phyloP scores from a whole-genome alignment of 2,888 invertebrate genomes.

The Mechanitis messenoides region DNA sequence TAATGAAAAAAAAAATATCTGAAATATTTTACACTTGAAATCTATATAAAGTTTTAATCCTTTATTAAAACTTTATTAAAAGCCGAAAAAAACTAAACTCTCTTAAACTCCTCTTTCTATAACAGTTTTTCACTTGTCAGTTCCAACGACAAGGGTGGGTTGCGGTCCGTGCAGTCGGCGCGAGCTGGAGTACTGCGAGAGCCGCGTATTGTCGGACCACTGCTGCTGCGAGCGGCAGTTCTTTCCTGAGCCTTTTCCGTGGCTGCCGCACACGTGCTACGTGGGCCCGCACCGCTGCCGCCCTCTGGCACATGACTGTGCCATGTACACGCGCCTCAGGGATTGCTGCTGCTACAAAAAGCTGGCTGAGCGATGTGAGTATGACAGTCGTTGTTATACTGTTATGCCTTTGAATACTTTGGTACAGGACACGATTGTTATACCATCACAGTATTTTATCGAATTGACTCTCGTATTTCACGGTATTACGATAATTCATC shows the following conservation, averaged over 20 bases:
- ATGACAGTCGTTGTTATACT: no score
- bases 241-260: conserved; percentile 79
- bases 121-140: conserved; percentile 34
- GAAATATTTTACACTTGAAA: no score
- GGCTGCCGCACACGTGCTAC: conserved; percentile 82
- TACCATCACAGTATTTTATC: no score
- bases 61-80: no score
- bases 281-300: conserved; percentile 77
- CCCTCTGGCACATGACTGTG: conserved; percentile 78
- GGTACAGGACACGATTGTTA: no score
- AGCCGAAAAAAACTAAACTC: no score
- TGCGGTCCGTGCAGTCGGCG: conserved; percentile 78
- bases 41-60: no score
- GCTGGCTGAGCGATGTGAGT: conserved; percentile 78
- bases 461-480: no score
- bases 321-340: conserved; percentile 76
- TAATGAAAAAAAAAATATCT: no score
- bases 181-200: conserved; percentile 79
- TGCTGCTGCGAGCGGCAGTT: conserved; percentile 76
- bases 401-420: no score
- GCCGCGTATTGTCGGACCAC: conserved; percentile 74
- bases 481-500: no score
- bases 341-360: conserved; percentile 81
- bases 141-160: conserved; percentile 56
- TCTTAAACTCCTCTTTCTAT: no score